Conservation (phyloP, 2,113 vertebrate genomes). For the Hippopotamus amphibius region DNA sequence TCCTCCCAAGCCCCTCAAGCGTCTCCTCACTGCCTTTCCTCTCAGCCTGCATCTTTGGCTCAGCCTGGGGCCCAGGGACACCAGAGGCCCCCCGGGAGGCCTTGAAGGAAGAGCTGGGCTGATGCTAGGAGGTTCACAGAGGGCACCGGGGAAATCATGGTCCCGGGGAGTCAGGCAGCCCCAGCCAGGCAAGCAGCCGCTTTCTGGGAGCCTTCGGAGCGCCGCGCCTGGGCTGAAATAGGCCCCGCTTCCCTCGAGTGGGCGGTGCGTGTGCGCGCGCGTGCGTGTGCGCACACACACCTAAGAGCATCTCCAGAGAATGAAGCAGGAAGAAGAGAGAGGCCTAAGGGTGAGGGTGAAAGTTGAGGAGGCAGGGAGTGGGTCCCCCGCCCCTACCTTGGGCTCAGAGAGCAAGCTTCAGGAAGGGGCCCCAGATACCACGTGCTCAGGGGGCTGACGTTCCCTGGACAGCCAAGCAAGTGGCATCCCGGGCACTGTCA, state of each 20-base stretch:
- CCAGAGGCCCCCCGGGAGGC: neutral
- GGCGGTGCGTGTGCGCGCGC: neutral
- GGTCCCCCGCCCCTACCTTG: neutral
- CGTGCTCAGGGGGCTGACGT: too few species aligned
- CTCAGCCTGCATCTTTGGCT: neutral
- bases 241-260: neutral
- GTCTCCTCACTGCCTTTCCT: neutral
- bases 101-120: neutral
- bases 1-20: neutral
- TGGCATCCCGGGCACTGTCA: fast-evolving
- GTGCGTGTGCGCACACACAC: too few species aligned
- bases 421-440: neutral
- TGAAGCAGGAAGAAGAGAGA: neutral
- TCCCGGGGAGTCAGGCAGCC: neutral
- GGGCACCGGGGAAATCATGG: neutral
- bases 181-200: neutral
- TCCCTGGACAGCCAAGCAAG: neutral
- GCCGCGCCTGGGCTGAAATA: neutral
- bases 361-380: neutral
- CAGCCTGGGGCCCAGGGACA: neutral
- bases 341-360: neutral
- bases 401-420: neutral
- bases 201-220: neutral
- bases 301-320: neutral
- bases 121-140: neutral